Percentiles rank a stretch among this genome's conserved stretches.
Conservation (phyloP, 2,888 invertebrate species). For the Megastigmus dorsalis region DNA sequence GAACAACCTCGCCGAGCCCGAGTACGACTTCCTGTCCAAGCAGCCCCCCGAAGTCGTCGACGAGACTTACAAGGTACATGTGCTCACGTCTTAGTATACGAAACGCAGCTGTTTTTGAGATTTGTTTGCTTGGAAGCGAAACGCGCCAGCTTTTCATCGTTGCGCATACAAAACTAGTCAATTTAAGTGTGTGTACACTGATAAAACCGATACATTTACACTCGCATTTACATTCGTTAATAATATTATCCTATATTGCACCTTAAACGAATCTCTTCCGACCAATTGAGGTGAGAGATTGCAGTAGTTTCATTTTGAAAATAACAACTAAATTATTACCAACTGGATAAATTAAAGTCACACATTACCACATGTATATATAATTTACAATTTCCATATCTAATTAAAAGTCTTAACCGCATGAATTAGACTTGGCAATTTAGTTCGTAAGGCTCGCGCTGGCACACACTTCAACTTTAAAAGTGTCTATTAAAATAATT, state of each 20-base stretch:
- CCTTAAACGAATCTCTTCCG: too few relatives aligned
- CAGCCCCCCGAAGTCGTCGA: slow-evolving; percentile 90
- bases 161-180: background rate
- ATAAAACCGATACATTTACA: too few relatives aligned
- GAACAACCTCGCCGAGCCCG: slow-evolving; percentile 86
- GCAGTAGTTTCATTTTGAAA: background rate
- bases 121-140: background rate
- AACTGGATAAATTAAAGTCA: too few relatives aligned
- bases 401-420: too few relatives aligned
- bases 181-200: background rate
- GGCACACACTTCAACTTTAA: background rate
- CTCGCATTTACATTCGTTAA: too few relatives aligned
- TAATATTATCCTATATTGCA: too few relatives aligned
- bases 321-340: too few relatives aligned
- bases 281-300: background rate
- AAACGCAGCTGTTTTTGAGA: too few relatives aligned
- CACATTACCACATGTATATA: too few relatives aligned
- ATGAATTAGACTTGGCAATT: too few relatives aligned
- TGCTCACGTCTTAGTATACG: too few relatives aligned
- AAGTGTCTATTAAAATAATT: background rate
- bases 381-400: too few relatives aligned
- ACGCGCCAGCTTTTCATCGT: background rate
- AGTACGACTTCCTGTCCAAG: slow-evolving; percentile 89
- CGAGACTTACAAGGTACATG: slow-evolving; percentile 85
- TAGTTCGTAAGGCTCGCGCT: background rate